phyloP scores from a whole-genome alignment of 2,888 invertebrate genomes.

The Allacma fusca region DNA sequence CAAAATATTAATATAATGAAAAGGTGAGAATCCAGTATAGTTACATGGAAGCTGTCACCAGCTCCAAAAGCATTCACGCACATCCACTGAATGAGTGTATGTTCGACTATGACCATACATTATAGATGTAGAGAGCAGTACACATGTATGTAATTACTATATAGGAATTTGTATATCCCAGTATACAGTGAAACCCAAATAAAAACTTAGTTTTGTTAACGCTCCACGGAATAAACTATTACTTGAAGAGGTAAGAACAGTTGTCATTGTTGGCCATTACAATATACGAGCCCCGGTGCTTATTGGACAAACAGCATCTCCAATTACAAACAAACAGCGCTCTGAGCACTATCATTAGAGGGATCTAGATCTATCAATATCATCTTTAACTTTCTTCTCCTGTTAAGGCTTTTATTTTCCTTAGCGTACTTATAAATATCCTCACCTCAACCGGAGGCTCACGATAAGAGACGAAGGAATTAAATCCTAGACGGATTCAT shows the following conservation, averaged over 20 bases:
- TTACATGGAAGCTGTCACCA: not conserved
- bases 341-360: conserved; percentile 49
- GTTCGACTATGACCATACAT: too few relatives aligned
- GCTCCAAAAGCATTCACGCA: too few relatives aligned
- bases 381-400: conserved; percentile 28
- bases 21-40: not conserved
- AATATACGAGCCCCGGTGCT: not conserved
- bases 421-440: not conserved
- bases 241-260: not conserved
- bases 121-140: not conserved
- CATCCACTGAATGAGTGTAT: too few relatives aligned
- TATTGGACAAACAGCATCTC: conserved; percentile 54
- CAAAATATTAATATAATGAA: not conserved
- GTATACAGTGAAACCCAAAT: not conserved
- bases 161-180: too few relatives aligned
- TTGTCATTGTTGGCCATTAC: conserved; percentile 4
- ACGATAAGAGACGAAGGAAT: not conserved
- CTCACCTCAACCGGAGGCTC: not conserved
- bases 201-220: too few relatives aligned
- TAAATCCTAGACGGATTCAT: conserved; percentile 5
- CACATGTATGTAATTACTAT: not conserved
- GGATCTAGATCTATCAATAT: conserved; percentile 50
- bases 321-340: conserved; percentile 60
- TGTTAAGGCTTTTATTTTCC: not conserved
- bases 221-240: not conserved